phyloP scores from a whole-genome alignment of 2,113 vertebrate species.

The Catharus bicknelli region DNA sequence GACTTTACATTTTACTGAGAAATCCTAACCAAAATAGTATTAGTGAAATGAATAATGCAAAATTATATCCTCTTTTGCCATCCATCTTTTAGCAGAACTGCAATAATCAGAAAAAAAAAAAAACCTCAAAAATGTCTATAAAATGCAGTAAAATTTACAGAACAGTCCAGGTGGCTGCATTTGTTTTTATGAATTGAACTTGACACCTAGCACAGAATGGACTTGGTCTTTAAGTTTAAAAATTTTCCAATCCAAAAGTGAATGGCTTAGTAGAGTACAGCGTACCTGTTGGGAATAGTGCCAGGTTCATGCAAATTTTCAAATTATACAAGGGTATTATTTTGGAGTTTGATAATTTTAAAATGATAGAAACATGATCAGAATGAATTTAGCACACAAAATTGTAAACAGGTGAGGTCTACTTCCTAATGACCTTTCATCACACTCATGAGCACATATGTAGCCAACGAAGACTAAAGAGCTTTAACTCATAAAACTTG shows the following conservation, averaged over 20 bases:
- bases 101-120: not conserved
- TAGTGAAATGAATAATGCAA: not conserved
- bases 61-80: not conserved
- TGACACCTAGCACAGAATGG: not conserved
- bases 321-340: not conserved
- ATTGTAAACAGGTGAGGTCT: not conserved
- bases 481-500: not conserved
- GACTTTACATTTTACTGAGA: not conserved
- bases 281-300: not conserved
- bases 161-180: not conserved
- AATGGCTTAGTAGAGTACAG: not conserved
- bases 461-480: not conserved
- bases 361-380: not conserved
- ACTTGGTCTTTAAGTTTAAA: not conserved
- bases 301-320: not conserved
- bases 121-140: not conserved
- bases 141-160: not conserved
- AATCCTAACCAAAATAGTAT: not conserved
- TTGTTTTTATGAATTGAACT: not conserved
- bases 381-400: not conserved
- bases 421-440: not conserved
- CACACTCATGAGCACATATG: not conserved
- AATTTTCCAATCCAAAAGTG: not conserved
- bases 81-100: not conserved
- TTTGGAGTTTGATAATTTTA: not conserved